phyloP scores from a whole-genome alignment of 2,888 invertebrate species.

The Choristoneura rosaceana region DNA sequence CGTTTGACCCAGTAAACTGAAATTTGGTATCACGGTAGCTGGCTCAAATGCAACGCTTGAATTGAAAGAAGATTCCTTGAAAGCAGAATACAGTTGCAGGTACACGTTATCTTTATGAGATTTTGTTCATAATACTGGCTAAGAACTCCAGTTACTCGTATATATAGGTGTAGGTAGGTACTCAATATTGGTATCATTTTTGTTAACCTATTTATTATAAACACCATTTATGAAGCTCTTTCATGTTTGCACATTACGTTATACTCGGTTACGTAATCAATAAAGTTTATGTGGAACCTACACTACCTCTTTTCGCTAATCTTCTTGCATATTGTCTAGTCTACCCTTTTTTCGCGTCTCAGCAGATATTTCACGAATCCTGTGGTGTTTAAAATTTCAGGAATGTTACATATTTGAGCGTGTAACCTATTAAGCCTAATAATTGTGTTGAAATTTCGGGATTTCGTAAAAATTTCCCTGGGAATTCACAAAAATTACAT shows the following conservation, averaged over 20 bases:
- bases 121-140: neutral
- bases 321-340: neutral
- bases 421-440: no score
- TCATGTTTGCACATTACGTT: constrained; percentile 9
- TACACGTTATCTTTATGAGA: constrained; percentile 1
- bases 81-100: constrained; percentile 4
- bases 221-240: neutral
- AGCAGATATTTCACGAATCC: neutral
- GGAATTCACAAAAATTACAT: no score
- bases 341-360: neutral
- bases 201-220: neutral
- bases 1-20: constrained; percentile 30
- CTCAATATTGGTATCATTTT: neutral
- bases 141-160: neutral
- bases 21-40: constrained; percentile 21
- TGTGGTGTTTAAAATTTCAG: neutral
- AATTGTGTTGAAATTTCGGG: no score
- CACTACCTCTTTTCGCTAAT: neutral
- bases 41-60: constrained; percentile 23
- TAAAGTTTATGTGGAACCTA: neutral
- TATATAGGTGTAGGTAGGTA: neutral
- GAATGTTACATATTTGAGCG: neutral
- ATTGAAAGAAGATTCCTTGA: constrained; percentile 15
- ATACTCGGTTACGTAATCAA: neutral
- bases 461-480: no score